Evolutionary conservation across 2,888 invertebrate species (phyloP).

Genomic region (Xestia rhomboidea): DNA sequence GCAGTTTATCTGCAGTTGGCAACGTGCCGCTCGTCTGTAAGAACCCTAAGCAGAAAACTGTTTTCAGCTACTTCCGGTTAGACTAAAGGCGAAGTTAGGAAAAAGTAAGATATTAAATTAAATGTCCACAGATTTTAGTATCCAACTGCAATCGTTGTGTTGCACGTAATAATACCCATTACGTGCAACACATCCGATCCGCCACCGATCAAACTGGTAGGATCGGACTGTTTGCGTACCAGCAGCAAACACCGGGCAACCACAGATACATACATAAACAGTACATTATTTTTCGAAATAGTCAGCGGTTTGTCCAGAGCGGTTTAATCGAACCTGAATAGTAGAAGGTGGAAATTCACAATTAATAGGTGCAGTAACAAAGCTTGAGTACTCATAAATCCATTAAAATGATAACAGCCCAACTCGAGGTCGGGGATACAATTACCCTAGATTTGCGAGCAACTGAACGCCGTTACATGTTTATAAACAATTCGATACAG

Average conservation of each 20-base stretch:
- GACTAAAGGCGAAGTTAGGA: not conserved
- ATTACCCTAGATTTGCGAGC: constrained; percentile 46
- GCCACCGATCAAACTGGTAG: not conserved
- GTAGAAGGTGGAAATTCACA: not conserved
- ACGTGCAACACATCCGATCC: too few species aligned
- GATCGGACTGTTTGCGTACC: not conserved
- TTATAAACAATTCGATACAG: constrained; percentile 44
- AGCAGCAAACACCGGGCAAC: not conserved
- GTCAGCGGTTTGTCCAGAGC: not conserved
- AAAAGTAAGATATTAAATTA: not conserved
- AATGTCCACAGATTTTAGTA: not conserved
- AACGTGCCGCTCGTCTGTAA: too few species aligned
- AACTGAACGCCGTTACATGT: constrained; percentile 22
- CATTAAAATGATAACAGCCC: constrained; percentile 2
- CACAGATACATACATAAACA: too few species aligned
- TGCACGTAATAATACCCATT: too few species aligned
- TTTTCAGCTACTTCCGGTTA: not conserved
- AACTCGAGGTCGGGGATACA: constrained; percentile 8
- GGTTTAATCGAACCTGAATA: not conserved
- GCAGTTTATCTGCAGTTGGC: too few species aligned
- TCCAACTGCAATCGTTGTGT: not conserved
- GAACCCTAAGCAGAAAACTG: too few species aligned
- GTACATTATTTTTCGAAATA: not conserved
- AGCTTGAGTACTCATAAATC: not conserved
- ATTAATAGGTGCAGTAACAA: not conserved